phyloP scores from a whole-genome alignment of 2,888 invertebrate species.

The Agrotis segetum region DNA sequence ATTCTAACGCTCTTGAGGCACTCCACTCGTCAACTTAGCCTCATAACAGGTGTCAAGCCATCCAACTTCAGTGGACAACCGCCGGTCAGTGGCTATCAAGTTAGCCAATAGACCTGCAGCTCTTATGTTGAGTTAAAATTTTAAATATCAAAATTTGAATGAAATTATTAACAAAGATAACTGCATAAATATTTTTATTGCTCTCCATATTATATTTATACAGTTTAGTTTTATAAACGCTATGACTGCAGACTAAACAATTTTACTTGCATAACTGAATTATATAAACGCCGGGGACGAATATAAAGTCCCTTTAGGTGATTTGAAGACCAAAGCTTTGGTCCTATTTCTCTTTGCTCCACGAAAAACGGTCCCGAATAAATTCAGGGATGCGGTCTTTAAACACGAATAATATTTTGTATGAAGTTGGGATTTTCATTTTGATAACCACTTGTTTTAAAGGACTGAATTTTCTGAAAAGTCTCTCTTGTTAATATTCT shows the following conservation, averaged over 20 bases:
- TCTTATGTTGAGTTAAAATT: no score
- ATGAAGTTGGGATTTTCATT: constrained; percentile 21
- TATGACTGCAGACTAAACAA: constrained; percentile 49
- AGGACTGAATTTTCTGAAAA: not conserved
- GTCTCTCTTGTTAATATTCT: not conserved
- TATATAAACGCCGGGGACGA: constrained; percentile 41
- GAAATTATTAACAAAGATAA: constrained; percentile 3
- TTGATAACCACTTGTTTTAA: not conserved
- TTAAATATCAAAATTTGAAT: not conserved
- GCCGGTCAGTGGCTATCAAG: no score
- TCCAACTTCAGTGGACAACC: no score
- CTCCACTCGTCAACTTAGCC: no score
- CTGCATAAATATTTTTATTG: constrained; percentile 16
- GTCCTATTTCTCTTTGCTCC: constrained; percentile 16
- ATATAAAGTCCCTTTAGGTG: constrained; percentile 52
- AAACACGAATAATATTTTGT: not conserved
- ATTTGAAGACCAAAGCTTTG: constrained; percentile 41
- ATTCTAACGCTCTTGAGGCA: no score
- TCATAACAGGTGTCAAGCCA: no score
- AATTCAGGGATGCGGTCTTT: constrained; percentile 9
- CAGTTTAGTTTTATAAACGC: constrained; percentile 32
- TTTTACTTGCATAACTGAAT: constrained; percentile 52
- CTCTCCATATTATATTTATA: constrained; percentile 20
- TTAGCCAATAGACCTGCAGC: no score
- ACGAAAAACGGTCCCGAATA: constrained; percentile 29